Evolutionary conservation across 53 echinoderm and acorn worm genomes (phyloP).

Genomic region (Echinometra lucunter): DNA sequence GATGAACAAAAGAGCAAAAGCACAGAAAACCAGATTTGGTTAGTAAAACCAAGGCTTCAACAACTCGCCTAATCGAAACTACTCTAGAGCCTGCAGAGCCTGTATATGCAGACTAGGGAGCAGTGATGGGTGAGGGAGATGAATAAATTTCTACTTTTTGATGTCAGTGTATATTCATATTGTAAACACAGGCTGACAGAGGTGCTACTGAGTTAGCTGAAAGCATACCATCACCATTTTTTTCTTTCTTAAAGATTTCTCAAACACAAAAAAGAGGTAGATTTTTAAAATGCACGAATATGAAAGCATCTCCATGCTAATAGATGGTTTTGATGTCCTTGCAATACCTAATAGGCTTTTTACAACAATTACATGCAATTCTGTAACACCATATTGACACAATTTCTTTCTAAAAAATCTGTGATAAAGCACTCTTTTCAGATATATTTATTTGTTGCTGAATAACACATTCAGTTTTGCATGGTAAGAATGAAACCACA

Average conservation of each 20-base stretch:
- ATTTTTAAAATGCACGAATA: neutral
- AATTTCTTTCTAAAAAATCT: neutral
- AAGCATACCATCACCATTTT: too few species aligned
- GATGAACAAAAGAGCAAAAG: neutral
- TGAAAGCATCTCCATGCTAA: too few species aligned
- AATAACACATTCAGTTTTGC: neutral
- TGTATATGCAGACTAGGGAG: neutral
- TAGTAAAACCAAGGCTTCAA: neutral
- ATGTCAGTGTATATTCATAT: constrained; percentile 33
- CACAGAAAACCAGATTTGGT: neutral
- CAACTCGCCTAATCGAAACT: neutral
- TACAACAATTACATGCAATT: too few species aligned
- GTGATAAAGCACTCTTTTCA: neutral
- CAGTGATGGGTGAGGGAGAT: neutral
- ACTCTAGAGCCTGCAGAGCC: neutral
- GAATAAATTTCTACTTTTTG: constrained; percentile 5
- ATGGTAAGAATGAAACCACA: neutral
- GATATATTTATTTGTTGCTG: neutral
- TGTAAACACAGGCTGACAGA: constrained; percentile 46
- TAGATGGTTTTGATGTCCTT: neutral
- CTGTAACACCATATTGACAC: too few species aligned
- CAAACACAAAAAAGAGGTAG: neutral
- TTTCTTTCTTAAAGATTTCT: too few species aligned
- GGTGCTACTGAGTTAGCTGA: constrained; percentile 30
- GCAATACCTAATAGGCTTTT: neutral